phyloP scores from a whole-genome alignment of 2,797 vertebrate genomes.

The Sylvia borin region DNA sequence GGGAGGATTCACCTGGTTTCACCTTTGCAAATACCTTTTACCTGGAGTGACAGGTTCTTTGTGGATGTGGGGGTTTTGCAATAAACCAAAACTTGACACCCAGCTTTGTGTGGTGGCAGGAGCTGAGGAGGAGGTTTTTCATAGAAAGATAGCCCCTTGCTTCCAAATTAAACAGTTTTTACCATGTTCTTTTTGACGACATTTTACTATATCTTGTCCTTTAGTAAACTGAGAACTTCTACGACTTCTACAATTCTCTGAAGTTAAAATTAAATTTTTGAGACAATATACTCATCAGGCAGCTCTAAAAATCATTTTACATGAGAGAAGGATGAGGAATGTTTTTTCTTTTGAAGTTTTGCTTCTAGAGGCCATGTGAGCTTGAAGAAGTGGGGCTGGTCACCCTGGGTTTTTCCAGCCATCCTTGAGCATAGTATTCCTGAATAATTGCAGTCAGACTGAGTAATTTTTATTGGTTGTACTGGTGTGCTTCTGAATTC shows the following conservation, averaged over 20 bases:
- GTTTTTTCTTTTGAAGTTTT: neutral
- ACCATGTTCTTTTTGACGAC: neutral
- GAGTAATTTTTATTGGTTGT: neutral
- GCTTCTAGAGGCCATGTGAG: neutral
- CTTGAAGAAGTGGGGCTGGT: neutral
- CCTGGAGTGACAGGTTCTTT: neutral
- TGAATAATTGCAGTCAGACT: neutral
- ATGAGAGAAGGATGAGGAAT: neutral
- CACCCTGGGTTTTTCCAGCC: neutral
- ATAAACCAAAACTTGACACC: neutral
- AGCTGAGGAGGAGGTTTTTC: neutral
- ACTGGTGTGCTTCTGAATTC: neutral
- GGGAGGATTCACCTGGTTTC: neutral
- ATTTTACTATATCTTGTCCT: neutral
- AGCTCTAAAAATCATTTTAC: neutral
- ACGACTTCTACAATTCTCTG: neutral
- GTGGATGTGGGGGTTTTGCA: neutral
- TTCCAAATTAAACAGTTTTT: neutral
- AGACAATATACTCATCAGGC: neutral
- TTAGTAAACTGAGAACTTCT: neutral
- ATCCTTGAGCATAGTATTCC: neutral
- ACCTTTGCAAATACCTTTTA: neutral
- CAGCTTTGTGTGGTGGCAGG: neutral
- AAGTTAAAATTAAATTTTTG: neutral
- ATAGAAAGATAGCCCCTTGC: rapidly evolving